Evolutionary conservation across 2,113 vertebrate species (phyloP), one percentile per base, ranked within the genome.

Genomic region (Channa argus): DNA sequence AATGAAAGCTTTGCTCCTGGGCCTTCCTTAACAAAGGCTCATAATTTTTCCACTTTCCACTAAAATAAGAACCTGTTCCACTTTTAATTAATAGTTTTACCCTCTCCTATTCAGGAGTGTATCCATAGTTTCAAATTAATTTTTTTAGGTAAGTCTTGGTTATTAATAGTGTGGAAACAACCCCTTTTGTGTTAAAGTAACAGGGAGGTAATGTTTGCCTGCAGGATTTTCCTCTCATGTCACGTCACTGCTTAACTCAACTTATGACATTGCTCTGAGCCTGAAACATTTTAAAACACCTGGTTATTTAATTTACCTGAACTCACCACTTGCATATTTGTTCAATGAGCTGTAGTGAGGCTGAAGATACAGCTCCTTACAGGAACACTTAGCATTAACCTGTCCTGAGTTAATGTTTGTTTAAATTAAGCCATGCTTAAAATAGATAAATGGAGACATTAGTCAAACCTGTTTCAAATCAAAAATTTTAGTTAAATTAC

Each of bases 1-100:
- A 95, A 94, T 94, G 93, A 93, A 94, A 93, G 92, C 92, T 91
- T 93, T 90, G 93, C 93, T 94, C 92, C 93, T 94, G 94, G 94
- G 93, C 91, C 91, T 94, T 92, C 85, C 89, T 89, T 75, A 91
- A 95, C 94, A 95, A 95, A 94, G 91, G 82, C 91, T 82, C 79
- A 37, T 85, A 77, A 91, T 94, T 93, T 93, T 93, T 91, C 82
- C 91, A 92, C 93, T 93, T 93, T 92, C 84, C 89, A 91, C 93
- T 93, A 91, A 94, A 94, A 94, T 93, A 91, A 93, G 91, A 93
- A 94, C 94, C 91, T 94, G 93, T 93, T 94, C 93, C 93, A 94
- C 92, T 94, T 94, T 92, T 94, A 94, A 94, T 94, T 94, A 94
- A 94, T 92, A 92, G 90, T 92, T 92, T 86, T 87, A 91, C 84